Evolutionary conservation across 2,797 vertebrate genomes (phyloP).

Genomic region (Acrocephalus scirpaceus): DNA sequence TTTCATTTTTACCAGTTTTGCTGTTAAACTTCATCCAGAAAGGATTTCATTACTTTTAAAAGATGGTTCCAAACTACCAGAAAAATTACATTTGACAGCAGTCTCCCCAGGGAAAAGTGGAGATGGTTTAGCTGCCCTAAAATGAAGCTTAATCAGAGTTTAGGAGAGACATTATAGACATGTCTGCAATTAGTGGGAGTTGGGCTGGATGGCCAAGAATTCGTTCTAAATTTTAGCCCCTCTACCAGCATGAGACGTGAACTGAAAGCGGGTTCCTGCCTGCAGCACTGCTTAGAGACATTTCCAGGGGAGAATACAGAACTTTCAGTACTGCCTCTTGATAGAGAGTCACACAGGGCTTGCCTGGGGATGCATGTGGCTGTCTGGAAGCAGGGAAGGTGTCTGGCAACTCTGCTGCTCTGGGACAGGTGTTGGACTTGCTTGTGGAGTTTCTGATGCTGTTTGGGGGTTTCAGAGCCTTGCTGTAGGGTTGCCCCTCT

Average conservation of each 20-base stretch:
- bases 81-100: neutral
- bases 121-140: slow-evolving; percentile 25
- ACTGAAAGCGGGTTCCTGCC: neutral
- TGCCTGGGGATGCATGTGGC: neutral
- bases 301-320: neutral
- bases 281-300: neutral
- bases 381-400: neutral
- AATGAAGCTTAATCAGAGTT: neutral
- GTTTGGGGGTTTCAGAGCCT: slow-evolving; percentile 58
- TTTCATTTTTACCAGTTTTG: neutral
- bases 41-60: slow-evolving; percentile 9
- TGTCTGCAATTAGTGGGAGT: neutral
- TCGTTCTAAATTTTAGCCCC: neutral
- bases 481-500: slow-evolving; percentile 55
- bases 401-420: neutral
- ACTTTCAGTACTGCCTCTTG: neutral
- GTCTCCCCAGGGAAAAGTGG: neutral
- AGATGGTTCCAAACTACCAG: neutral
- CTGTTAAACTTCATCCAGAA: neutral
- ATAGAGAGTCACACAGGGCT: neutral
- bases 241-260: neutral
- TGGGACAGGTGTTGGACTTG: neutral
- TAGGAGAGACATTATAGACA: neutral
- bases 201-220: neutral
- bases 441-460: neutral